phyloP scores from a whole-genome alignment of 64 coral and sea anemone species.

The Porites lutea region DNA sequence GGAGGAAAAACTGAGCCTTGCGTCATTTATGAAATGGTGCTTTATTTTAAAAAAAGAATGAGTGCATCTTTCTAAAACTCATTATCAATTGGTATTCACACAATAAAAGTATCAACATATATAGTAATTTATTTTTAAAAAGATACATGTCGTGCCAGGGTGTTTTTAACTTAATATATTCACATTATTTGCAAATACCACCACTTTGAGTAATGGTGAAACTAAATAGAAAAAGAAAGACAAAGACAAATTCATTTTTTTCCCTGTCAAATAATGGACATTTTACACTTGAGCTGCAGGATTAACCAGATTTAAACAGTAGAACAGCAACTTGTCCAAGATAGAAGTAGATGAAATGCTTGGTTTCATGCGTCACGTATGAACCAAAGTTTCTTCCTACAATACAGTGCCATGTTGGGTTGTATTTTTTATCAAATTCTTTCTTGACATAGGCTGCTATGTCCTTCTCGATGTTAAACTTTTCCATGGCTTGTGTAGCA shows the following conservation, averaged over 20 bases:
- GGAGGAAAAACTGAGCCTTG: no score
- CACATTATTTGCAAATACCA: no score
- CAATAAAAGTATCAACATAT: no score
- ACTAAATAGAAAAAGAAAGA: no score
- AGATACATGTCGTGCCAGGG: no score
- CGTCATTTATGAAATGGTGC: no score
- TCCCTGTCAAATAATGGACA: background rate
- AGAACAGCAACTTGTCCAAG: constrained; percentile 99
- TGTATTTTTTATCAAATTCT: constrained; percentile 99
- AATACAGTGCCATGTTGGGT: constrained; percentile 99
- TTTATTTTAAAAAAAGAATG: no score
- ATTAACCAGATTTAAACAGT: constrained; percentile 79
- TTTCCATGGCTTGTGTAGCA: constrained; percentile 89
- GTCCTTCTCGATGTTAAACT: constrained; percentile 99
- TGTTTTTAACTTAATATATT: no score
- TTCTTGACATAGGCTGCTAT: constrained; percentile 98
- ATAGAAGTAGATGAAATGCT: constrained; percentile 99
- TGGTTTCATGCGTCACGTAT: constrained; percentile 99
- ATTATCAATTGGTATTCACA: no score
- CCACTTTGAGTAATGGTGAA: no score
- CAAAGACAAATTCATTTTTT: background rate
- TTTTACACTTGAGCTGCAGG: background rate
- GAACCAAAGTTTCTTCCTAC: constrained; percentile 99
- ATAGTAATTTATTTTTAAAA: no score
- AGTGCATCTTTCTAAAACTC: no score